These are phyloP conservation scores for Entomobrya multifasciata DNA, from an alignment of 2,888 invertebrate species.

Conservation along the genomic window DNA sequence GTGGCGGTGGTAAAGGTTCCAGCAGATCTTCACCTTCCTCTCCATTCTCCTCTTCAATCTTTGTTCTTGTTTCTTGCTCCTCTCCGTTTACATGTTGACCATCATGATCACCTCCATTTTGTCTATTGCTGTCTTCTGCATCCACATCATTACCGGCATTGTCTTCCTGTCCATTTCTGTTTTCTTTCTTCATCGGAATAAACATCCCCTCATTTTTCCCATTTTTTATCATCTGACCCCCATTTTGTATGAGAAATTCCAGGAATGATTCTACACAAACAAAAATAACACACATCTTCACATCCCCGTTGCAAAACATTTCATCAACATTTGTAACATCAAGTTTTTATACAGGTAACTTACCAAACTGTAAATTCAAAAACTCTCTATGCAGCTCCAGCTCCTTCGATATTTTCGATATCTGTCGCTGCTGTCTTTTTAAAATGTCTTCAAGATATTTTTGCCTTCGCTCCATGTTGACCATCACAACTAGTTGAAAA, in stretches of 20 bases:
- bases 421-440: conserved; percentile 57
- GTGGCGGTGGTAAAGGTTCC: conserved; percentile 61
- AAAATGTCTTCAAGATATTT: conserved; percentile 68
- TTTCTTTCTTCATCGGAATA: conserved; percentile 61
- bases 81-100: neutral
- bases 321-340: no score
- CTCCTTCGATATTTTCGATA: conserved; percentile 64
- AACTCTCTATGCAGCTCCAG: conserved; percentile 71
- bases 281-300: neutral
- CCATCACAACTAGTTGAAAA: conserved; percentile 18
- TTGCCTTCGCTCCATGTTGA: conserved; percentile 67
- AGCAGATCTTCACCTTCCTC: conserved; percentile 38
- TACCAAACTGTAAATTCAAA: conserved; percentile 73
- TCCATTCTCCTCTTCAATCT: conserved; percentile 7
- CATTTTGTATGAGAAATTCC: conserved; percentile 68
- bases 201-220: conserved; percentile 66
- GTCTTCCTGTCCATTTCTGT: conserved; percentile 36
- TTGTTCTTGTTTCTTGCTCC: conserved; percentile 5
- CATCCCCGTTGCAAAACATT: neutral
- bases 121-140: neutral
- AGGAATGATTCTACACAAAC: conserved; percentile 66
- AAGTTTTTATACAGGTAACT: no score
- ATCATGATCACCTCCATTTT: neutral
- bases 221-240: conserved; percentile 69
- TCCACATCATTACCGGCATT: neutral